phyloP scores from a whole-genome alignment of 2,797 vertebrate genomes.

The Masticophis lateralis region DNA sequence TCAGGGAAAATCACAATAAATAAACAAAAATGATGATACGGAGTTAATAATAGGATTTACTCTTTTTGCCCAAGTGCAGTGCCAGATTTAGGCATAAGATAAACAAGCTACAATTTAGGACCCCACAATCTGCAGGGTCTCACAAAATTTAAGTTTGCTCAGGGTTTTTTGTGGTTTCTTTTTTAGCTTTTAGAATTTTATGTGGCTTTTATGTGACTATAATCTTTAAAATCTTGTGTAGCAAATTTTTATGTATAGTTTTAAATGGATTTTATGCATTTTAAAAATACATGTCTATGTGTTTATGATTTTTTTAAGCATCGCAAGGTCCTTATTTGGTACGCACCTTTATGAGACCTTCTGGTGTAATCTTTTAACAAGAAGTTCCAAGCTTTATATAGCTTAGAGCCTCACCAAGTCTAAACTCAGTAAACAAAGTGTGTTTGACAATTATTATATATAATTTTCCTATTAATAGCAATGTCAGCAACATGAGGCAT shows the following conservation, averaged over 20 bases:
- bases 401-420: neutral
- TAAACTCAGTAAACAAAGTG: neutral
- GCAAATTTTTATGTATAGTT: neutral
- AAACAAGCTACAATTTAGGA: neutral
- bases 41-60: constrained; percentile 54
- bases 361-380: neutral
- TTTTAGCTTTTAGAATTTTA: neutral
- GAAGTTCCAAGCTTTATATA: neutral
- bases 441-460: neutral
- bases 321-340: neutral
- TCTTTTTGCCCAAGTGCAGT: constrained; percentile 26
- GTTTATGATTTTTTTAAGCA: neutral
- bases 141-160: neutral
- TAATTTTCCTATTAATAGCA: neutral
- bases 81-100: neutral
- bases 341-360: neutral
- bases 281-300: neutral
- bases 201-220: neutral
- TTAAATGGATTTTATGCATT: neutral
- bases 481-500: neutral
- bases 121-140: neutral
- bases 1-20: constrained; percentile 30
- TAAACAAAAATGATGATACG: constrained; percentile 14
- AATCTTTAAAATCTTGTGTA: neutral
- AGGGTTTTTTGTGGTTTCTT: neutral